Base-by-base conservation (phyloP, 2,113 vertebrate genomes). In the Esox niger region DNA sequence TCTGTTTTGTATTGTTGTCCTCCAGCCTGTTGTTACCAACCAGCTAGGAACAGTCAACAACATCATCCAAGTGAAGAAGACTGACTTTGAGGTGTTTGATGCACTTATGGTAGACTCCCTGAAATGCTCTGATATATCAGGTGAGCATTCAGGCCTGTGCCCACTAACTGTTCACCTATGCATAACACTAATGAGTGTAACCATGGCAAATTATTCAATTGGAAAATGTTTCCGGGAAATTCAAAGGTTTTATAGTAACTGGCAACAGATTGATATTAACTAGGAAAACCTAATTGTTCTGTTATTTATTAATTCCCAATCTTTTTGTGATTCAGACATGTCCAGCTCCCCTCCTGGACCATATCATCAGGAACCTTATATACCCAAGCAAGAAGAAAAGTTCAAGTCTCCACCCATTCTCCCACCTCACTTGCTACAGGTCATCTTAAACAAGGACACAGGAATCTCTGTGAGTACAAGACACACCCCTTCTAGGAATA, bases 71-170 rank as follows among this genome's bases (percentile, higher is more conserved):
- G 97, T 99, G 92, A 97, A 95, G 93, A 96, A 95, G 88, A 98
- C 97, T 0, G 97, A 99, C 91, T 99, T 99, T 84, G 97, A 99
- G 91, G 97, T 99, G 49, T 98, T 99, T 9, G 96, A 99, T 79
- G 97, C 97, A 64, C 92, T 99, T 67, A 96, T 98, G 97, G 97
- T 99, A 78, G 97, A 99, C 87, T 99, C 96, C 1, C 95, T 96
- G 26, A 98, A 98, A 74, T 95, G 93, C 82, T 98, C 97, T 0
- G 97, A 98, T 54, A 75, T 95, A 88, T 98, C 97, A 82, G 97
- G 97, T 98, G 21, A 78, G 82, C 32, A 7, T 15, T 46, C 2
- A 27, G n/a, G 1, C 6, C 20, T 0, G 17, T 59, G n/a, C 6
- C 25, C 55, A 13, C 17, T 15, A 43, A 2, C 11, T 43, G 2